These are phyloP conservation scores for Myopa tessellatipennis DNA, from an alignment of 2,888 invertebrate species.

Conservation along the genomic window DNA sequence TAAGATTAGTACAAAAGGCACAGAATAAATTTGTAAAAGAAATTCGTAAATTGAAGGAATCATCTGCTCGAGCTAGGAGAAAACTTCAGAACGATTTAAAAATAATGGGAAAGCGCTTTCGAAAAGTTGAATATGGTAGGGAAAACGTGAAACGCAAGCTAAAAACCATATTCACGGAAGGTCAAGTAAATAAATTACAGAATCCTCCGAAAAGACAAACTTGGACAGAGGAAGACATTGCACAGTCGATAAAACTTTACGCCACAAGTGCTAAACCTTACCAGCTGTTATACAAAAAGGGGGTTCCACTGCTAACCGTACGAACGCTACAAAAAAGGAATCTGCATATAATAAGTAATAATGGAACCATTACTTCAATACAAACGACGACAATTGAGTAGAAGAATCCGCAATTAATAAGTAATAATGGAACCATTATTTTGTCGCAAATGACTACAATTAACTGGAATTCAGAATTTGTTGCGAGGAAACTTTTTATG, in stretches of 20 bases:
- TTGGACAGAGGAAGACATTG: conserved; percentile 18
- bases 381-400: too few relatives aligned
- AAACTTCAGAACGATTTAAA: neutral
- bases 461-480: too few relatives aligned
- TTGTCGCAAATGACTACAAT: too few relatives aligned
- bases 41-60: neutral
- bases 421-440: too few relatives aligned
- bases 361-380: too few relatives aligned
- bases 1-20: neutral
- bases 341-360: too few relatives aligned
- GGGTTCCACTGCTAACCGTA: neutral
- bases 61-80: neutral
- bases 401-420: too few relatives aligned
- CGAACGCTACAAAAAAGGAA: neutral
- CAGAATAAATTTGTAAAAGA: neutral
- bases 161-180: too few relatives aligned
- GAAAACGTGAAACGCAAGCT: neutral
- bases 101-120: neutral
- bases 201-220: neutral
- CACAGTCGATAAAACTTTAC: neutral
- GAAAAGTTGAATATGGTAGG: neutral
- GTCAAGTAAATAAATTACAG: neutral
- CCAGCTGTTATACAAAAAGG: neutral
- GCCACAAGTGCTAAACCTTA: neutral
- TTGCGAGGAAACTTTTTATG: too few relatives aligned